Base-by-base conservation (phyloP, 2,888 invertebrate genomes). In the Leucania comma region DNA sequence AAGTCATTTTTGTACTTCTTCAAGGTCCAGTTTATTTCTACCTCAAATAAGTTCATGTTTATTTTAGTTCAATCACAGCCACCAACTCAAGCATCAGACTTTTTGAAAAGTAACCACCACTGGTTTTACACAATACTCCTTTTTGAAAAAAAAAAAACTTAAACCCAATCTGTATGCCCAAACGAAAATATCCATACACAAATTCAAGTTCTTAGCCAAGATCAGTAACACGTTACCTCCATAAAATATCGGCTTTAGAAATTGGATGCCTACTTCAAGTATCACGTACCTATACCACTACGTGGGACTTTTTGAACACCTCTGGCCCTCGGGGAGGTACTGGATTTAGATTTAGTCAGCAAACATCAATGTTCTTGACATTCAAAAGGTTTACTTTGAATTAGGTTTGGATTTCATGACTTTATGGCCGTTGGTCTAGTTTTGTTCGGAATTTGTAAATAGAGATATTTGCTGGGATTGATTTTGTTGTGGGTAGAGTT, bases 221-320 rank as follows among this genome's bases (percentile, higher is more conserved):
- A 59, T 64, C 80, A 53, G 63, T 66, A 79, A 76, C 86, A 86
- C 85, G 86, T 80, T 62, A 74, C 65, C 53, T 57, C 82, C 70
- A 83, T 88, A 88, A 87, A 88, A 79, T 85, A 85, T 82, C 72
- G 76, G 68, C 83, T 82, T 81, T 81, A 79, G 81, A 85, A 88
- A 87, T 88, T 85, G 88, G 87, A 75, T 75, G 80, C 69, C 82
- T 83, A 78, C 78, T 73, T 68, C 76, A 77, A 81, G 81, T 80
- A 83, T 82, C 88, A 88, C 89, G 84, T 87, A n/a, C n/a, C n/a
- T n/a, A 84, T 69, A 57, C 72, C 69, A 73, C 72, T 75, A 82
- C 82, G 85, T 85, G 86, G 81, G 77, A 79, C 81, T 82, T 75
- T 84, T 69, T 71, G 75, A 80, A 76, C 77, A 85, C 66, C 69